A percentile compares a stretch with the other conserved stretches of the same genome.
These are phyloP conservation scores for Leucoma salicis DNA, from an alignment of 2,888 invertebrate genomes.

Conservation along the genomic window DNA sequence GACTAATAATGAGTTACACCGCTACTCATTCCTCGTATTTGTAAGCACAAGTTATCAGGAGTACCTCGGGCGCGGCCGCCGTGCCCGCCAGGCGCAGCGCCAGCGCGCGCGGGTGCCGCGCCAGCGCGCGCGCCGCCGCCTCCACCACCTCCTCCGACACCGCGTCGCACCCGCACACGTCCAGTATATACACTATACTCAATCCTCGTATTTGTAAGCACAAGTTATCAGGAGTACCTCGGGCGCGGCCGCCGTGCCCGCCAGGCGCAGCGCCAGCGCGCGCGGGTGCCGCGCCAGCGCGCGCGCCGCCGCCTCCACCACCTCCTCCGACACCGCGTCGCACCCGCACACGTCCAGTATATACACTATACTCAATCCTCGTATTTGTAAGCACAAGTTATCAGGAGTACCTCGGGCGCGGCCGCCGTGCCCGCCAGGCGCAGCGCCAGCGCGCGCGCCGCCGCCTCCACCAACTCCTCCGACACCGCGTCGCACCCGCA, in stretches of 20 bases:
- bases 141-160: not conserved
- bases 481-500: not conserved
- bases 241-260: not conserved
- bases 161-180: not conserved
- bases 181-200: too few relatives aligned
- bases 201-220: too few relatives aligned
- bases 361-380: too few relatives aligned
- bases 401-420: not conserved
- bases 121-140: not conserved
- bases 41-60: too few relatives aligned
- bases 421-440: not conserved
- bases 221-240: too few relatives aligned
- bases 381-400: too few relatives aligned
- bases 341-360: not conserved
- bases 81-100: not conserved
- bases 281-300: not conserved
- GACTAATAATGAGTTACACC: too few relatives aligned
- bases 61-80: not conserved
- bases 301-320: not conserved
- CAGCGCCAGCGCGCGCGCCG: not conserved
- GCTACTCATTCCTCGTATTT: too few relatives aligned
- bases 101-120: not conserved
- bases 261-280: not conserved
- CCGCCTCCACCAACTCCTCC: not conserved
- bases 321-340: not conserved